Evolutionary conservation across 64 coral and sea anemone species (phyloP).

Genomic region (Trachythela sp.): DNA sequence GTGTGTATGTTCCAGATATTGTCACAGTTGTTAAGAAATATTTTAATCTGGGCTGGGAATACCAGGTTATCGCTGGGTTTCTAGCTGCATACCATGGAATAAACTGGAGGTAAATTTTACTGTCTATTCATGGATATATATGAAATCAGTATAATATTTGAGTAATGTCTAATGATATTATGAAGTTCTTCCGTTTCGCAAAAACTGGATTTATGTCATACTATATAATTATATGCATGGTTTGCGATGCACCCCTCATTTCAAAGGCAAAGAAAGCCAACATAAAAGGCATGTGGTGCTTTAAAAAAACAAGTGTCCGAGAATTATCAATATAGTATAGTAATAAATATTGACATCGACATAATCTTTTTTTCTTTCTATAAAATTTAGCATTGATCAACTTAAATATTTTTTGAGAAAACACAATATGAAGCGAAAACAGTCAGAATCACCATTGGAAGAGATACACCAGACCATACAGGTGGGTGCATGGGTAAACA

Average conservation of each 20-base stretch:
- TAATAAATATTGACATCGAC: background rate
- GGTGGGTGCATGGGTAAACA: background rate
- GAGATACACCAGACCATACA: background rate
- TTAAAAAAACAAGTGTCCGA: too few species aligned
- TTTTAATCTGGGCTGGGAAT: background rate
- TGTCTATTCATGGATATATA: too few species aligned
- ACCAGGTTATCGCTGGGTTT: background rate
- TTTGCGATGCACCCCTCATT: too few species aligned
- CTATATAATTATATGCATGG: too few species aligned
- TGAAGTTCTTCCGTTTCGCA: too few species aligned
- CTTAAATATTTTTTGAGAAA: background rate
- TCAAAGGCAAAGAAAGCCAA: too few species aligned
- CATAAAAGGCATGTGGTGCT: too few species aligned
- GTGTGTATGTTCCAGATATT: background rate
- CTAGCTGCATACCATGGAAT: background rate
- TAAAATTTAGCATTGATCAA: constrained; percentile 16
- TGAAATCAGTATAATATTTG: too few species aligned
- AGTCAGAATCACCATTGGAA: background rate
- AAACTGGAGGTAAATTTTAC: constrained; percentile 1
- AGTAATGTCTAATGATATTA: too few species aligned
- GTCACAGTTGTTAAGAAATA: background rate
- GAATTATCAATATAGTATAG: too few species aligned
- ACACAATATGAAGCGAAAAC: background rate
- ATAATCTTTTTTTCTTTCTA: background rate
- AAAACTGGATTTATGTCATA: too few species aligned